Evolutionary conservation across 2,113 vertebrate genomes (phyloP).

Genomic region (Pionites leucogaster): DNA sequence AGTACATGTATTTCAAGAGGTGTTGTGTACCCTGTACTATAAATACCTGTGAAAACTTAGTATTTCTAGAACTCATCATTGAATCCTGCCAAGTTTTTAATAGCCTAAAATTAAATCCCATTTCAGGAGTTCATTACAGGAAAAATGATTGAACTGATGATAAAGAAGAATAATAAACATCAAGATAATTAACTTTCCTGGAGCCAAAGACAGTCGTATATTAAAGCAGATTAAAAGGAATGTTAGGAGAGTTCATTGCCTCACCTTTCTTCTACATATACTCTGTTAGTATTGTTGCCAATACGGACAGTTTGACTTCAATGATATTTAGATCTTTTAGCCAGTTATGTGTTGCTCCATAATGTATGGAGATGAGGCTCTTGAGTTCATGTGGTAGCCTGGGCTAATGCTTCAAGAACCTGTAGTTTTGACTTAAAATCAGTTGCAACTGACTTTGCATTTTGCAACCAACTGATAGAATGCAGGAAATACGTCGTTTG

Average conservation of each 20-base stretch:
- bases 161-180: neutral
- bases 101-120: neutral
- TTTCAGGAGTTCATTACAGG: neutral
- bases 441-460: neutral
- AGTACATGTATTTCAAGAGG: slow-evolving; percentile 12
- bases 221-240: neutral
- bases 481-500: neutral
- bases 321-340: neutral
- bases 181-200: neutral
- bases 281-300: neutral
- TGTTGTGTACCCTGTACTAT: neutral
- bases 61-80: neutral
- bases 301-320: neutral
- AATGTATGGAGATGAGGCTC: neutral
- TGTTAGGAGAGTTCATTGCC: neutral
- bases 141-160: neutral
- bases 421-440: neutral
- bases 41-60: neutral
- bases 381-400: neutral
- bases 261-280: neutral
- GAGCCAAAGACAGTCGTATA: neutral
- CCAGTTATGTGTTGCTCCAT: neutral
- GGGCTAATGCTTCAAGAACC: neutral
- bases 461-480: neutral
- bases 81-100: neutral